These are phyloP conservation scores for Lepidocyrtinus sp. DNA, from an alignment of 2,888 invertebrate genomes.

Conservation along the genomic window DNA sequence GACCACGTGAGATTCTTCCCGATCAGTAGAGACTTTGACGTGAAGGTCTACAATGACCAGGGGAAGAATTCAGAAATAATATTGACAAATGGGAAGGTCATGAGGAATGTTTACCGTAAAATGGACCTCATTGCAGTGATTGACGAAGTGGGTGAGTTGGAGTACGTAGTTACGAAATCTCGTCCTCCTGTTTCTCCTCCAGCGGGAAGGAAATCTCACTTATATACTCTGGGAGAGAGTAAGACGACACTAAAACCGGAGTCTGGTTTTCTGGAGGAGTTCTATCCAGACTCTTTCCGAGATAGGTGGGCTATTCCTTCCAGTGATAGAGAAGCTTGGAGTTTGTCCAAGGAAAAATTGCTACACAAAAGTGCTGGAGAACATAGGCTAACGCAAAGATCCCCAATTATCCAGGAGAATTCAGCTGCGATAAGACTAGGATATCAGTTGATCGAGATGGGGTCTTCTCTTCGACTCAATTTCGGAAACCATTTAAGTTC, in stretches of 20 bases:
- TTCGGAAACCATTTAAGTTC: not conserved
- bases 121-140: not conserved
- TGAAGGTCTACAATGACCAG: not conserved
- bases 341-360: not conserved
- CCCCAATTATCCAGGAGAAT: no score
- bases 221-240: not conserved
- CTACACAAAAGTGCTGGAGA: not conserved
- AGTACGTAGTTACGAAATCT: not conserved
- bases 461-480: not conserved
- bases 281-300: not conserved
- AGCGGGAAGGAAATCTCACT: not conserved
- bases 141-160: not conserved
- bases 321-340: not conserved
- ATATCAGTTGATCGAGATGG: not conserved
- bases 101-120: not conserved
- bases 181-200: not conserved
- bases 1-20: slow-evolving; percentile 44
- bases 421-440: not conserved
- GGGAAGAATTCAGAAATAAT: not conserved
- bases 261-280: not conserved
- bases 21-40: not conserved
- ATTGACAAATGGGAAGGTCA: not conserved
- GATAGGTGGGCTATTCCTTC: not conserved
- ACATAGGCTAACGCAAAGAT: no score
- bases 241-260: not conserved